phyloP scores from a whole-genome alignment of 1,140 invertebrate genomes.

The Sminthurinus signatus region DNA sequence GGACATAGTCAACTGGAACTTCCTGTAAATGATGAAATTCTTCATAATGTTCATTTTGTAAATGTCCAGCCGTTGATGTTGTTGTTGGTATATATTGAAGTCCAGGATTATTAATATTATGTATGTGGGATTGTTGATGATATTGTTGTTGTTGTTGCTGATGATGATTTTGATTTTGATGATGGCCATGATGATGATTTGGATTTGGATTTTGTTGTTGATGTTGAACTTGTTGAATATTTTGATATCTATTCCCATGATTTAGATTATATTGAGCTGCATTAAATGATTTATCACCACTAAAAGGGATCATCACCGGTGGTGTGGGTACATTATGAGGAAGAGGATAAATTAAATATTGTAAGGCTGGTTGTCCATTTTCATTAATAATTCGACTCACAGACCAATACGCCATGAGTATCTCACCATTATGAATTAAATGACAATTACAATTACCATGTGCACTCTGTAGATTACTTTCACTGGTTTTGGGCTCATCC shows the following conservation, averaged over 20 bases:
- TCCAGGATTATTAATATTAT: too few species aligned
- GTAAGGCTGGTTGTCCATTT: slow-evolving; percentile 24
- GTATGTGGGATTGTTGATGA: not conserved
- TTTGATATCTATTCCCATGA: too few species aligned
- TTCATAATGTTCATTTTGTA: not conserved
- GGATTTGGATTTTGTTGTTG: slow-evolving; percentile 24
- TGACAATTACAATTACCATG: slow-evolving; percentile 19
- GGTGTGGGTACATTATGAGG: slow-evolving; percentile 33
- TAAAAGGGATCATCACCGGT: slow-evolving; percentile 19
- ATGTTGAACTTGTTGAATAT: slow-evolving; percentile 17
- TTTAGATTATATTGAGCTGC: not conserved
- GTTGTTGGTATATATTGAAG: not conserved
- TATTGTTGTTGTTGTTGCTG: not conserved
- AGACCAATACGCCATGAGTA: slow-evolving; percentile 35
- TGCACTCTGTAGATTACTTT: not conserved
- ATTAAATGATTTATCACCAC: not conserved
- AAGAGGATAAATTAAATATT: slow-evolving; percentile 33
- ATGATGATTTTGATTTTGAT: slow-evolving; percentile 30
- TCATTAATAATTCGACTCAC: slow-evolving; percentile 31
- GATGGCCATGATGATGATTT: slow-evolving; percentile 40
- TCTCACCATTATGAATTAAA: slow-evolving; percentile 32
- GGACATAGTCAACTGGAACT: not conserved
- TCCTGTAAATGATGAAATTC: not conserved
- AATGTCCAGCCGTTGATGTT: not conserved
- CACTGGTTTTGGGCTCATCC: not conserved